Evolutionary conservation across 2,797 vertebrate species (phyloP).

Genomic region (Diceros bicornis): DNA sequence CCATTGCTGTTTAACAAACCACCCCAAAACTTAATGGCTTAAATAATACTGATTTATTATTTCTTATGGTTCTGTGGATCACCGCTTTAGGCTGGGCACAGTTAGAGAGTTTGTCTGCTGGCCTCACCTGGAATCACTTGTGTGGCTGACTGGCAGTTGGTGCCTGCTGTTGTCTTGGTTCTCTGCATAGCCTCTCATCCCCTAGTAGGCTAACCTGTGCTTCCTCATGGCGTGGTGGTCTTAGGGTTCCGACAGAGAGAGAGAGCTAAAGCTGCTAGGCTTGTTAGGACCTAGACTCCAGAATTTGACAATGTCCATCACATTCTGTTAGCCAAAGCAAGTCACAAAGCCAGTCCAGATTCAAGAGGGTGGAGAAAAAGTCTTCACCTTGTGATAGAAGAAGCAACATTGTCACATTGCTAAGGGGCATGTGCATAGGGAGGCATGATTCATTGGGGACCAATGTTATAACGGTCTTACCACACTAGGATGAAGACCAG

Average conservation of each 20-base stretch:
- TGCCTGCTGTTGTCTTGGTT: background rate
- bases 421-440: background rate
- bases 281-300: background rate
- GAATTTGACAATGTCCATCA: background rate
- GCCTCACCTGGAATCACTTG: background rate
- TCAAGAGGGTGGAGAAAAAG: background rate
- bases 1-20: conserved; percentile 24
- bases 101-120: background rate
- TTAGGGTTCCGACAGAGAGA: background rate
- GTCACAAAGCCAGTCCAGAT: background rate
- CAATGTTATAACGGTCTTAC: background rate
- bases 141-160: background rate
- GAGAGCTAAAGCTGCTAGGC: background rate
- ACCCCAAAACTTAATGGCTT: conserved; percentile 32
- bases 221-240: background rate
- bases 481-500: background rate
- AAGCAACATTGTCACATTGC: background rate
- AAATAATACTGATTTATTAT: background rate
- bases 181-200: background rate
- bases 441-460: background rate
- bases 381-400: background rate
- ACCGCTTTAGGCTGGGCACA: background rate
- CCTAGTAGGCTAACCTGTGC: background rate
- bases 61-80: background rate
- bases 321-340: background rate